Base-by-base conservation (phyloP, 2,797 vertebrate genomes). In the Channa striata region DNA sequence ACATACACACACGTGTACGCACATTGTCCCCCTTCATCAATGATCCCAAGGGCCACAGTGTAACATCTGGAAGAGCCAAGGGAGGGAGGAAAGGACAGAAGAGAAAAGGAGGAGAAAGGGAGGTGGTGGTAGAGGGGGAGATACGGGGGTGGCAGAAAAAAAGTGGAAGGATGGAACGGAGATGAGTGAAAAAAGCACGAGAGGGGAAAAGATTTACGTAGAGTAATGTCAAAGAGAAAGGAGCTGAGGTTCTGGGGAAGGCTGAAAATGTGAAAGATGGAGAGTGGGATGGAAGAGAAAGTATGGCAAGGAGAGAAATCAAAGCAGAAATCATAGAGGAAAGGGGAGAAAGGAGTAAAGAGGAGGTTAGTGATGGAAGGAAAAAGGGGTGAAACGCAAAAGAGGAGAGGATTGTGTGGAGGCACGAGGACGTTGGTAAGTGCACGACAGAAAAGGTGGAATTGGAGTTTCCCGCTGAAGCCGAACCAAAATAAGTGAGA, bases 1-100 rank as follows among this genome's bases (percentile, higher is more conserved):
- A 23, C 53, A 40, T 33, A 39, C 12, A 34, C 51, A 54, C 60
- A 63, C 49, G 49, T 40, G 33, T 59, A 80, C 67, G 59, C 78
- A 75, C 75, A 34, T 58, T 64, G 74, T 96, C 96, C 97, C 95
- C 95, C 95, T 96, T 94, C 83, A 93, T 94, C 93, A 94, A 87
- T 78, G 95, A 93, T 92, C 97, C 97, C 96, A 86, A 94, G 96
- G 97, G 97, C 93, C 89, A 89, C 93, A 72, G 85, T 82, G 91
- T 92, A 99, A 97, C 97, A 99, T 98, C 98, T 99, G 98, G 97
- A 98, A 94, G 94, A 96, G 94, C 93, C 93, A 86, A 94, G 94
- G 91, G 86, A 90, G 83, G 89, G 84, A 89, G 89, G 90, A 90
- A 80, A 91, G 80, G 79, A 85, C 77, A 77, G 82, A 74, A 68